Evolutionary conservation across 2,888 invertebrate species (phyloP), one percentile per base, ranked within the genome.

Genomic region (Stenodema calcarata): DNA sequence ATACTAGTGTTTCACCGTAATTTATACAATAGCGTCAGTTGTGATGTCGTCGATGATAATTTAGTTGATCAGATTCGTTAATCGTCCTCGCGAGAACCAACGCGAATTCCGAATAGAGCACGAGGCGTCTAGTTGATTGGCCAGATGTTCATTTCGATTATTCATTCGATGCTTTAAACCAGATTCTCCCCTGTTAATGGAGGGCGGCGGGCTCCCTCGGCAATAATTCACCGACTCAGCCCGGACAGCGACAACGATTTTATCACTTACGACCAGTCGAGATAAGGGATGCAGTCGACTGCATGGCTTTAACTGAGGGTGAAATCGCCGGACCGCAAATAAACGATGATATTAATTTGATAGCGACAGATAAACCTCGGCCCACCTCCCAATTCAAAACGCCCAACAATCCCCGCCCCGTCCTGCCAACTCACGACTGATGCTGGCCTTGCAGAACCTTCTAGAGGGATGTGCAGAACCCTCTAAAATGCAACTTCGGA

Each of bases 331-430:
- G 27, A 44, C 78, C 78, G 44, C 78, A 78, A 78, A 78, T 78
- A 44, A 78, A 78, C 78, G 18, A 42, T 4, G 78, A 44, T 78
- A 78, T 78, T 78, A 78, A 78, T 78, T 78, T 44, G 41, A 78
- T 78, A 16, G 78, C 23, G 78, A 23, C 62, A 50, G 50, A 18
- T 11, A 62, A 62, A 35, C 35, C 35, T 7, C 23, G 54, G 16
- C 23, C 18, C 42, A 47, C 47, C 16, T 47, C 1, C 12, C 47
- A 12, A 47, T 47, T 47, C 47, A 35, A 35, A 35, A 35, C 35
- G n/a, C n/a, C n/a, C n/a, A n/a, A n/a, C n/a, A n/a, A n/a, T 7
- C 35, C 14, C 47, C 47, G 6, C 47, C 16, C 47, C 14, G 12
- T 7, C 47, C 35, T 35, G 4, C 35, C 35, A 4, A 7, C n/a